These are phyloP conservation scores for Dorcus hopei DNA, from an alignment of 2,888 invertebrate species.

Conservation along the genomic window DNA sequence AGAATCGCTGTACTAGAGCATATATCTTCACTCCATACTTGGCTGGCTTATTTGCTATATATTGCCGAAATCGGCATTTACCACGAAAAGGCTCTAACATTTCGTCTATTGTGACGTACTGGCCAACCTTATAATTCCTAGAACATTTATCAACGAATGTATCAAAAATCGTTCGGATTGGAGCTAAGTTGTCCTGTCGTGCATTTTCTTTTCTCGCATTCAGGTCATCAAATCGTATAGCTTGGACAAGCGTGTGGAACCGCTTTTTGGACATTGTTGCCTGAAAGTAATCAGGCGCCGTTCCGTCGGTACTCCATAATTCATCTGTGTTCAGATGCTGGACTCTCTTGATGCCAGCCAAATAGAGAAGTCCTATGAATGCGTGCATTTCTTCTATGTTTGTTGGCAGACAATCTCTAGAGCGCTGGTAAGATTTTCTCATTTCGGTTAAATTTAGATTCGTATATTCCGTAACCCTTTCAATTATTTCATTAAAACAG, in stretches of 20 bases:
- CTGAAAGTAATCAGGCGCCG: conserved; percentile 6
- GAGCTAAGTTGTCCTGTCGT: conserved; percentile 4
- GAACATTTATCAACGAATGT: conserved; percentile 1
- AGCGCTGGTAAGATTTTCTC: not conserved
- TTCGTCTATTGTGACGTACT: conserved; percentile 4
- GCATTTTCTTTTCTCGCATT: conserved; percentile 1
- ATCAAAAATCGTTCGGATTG: conserved; percentile 8
- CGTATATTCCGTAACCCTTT: not conserved
- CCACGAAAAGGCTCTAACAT: conserved; percentile 10
- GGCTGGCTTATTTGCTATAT: conserved; percentile 34
- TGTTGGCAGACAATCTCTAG: not conserved
- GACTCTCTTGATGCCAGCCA: conserved; percentile 3
- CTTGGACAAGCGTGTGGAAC: not conserved
- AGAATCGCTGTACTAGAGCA: too few relatives aligned
- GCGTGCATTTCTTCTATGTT: conserved; percentile 4
- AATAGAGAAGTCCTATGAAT: conserved; percentile 3
- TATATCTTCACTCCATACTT: conserved; percentile 34
- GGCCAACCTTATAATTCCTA: not conserved
- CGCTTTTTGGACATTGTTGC: conserved; percentile 6
- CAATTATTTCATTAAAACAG: not conserved
- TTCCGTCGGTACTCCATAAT: too few relatives aligned
- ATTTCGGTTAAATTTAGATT: not conserved
- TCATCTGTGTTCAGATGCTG: not conserved
- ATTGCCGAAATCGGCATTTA: conserved; percentile 28
- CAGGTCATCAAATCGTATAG: conserved; percentile 4